These are phyloP conservation scores for Dryocosmus kuriphilus DNA, from an alignment of 2,888 invertebrate genomes.

Conservation along the genomic window DNA sequence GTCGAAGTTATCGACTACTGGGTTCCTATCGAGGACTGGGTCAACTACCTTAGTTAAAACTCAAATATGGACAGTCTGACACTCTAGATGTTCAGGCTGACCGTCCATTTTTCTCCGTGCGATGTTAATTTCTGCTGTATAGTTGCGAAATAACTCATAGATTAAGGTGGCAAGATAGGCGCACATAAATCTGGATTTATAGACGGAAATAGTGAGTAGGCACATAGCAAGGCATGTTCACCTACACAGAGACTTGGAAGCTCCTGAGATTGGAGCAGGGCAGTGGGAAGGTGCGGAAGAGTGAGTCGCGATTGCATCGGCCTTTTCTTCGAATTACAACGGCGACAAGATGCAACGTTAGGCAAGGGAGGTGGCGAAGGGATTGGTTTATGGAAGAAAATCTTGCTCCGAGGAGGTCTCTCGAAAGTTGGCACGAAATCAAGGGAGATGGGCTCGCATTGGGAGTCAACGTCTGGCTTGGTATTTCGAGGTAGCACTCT, in stretches of 20 bases:
- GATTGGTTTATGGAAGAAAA: slow-evolving; percentile 49
- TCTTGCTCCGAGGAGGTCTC: slow-evolving; percentile 48
- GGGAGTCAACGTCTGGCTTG: slow-evolving; percentile 51
- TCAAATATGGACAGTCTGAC: no score
- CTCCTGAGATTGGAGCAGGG: slow-evolving; percentile 41
- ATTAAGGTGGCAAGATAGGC: slow-evolving; percentile 5
- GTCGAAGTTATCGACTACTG: no score
- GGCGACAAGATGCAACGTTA: slow-evolving; percentile 52
- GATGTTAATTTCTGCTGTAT: slow-evolving; percentile 12
- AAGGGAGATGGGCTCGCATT: slow-evolving; percentile 43
- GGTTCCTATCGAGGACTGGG: no score
- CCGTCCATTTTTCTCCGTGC: no score
- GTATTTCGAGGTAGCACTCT: slow-evolving; percentile 44
- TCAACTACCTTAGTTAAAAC: no score
- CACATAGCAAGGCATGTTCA: slow-evolving; percentile 7
- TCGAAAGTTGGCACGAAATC: slow-evolving; percentile 44
- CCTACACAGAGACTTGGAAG: slow-evolving; percentile 19
- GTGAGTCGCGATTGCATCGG: slow-evolving; percentile 50
- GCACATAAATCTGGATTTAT: slow-evolving; percentile 28
- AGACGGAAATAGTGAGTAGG: background rate
- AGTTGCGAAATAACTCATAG: slow-evolving; percentile 9
- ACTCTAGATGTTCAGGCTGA: no score
- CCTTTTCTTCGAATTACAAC: slow-evolving; percentile 53
- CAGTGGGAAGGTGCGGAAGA: slow-evolving; percentile 48
- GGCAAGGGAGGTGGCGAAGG: slow-evolving; percentile 47